Evolutionary conservation across 2,888 invertebrate genomes (phyloP), one percentile per base, ranked within the genome.

Genomic region (Diabrotica balteata): DNA sequence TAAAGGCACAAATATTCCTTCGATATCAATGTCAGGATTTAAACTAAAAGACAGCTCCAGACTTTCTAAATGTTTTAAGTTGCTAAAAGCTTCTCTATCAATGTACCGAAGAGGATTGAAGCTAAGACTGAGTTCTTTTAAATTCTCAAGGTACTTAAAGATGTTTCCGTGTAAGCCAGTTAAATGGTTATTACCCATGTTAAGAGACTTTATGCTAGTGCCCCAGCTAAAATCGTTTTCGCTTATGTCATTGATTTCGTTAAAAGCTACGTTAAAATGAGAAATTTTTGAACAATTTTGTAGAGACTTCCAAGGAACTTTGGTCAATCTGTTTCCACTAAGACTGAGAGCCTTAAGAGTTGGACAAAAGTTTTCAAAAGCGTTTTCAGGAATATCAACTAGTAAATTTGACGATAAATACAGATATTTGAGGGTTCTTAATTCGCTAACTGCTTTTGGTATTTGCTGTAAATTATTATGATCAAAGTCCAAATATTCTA

Each of bases 241-340:
- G 74, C 89, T 88, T 76, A 94, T 89, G 80, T 92, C 90, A 73
- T 89, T 87, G 79, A 96, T 94, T 81, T 90, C 90, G 83, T 96
- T 95, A 84, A 95, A 95, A 70, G 94, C 95, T 79, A 95, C 88
- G 84, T 95, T 95, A 74, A 95, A 88, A 84, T 95, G 94, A n/a
- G 93, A 88, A 65, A 95, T 86, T 78, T 90, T 89, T 62, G 90
- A 89, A 79, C 94, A 93, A 77, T 89, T 89, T 76, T 87, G 87
- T 69, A 95, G 86, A 6, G 91, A 88, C 47, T 87, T 86, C 1
- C 88, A 86, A 8, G 95, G 95, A 70, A 95, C 88, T 74, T 87
- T 86, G 72, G 88, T 89, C 80, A 96, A 87, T 81, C 90, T 90
- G 84, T 95, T 96, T 42, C 94, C 93, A 72, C 93, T 92, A 59